Conservation (phyloP, 1,140 invertebrate genomes). For the Hyposmocoma kahamanoa region DNA sequence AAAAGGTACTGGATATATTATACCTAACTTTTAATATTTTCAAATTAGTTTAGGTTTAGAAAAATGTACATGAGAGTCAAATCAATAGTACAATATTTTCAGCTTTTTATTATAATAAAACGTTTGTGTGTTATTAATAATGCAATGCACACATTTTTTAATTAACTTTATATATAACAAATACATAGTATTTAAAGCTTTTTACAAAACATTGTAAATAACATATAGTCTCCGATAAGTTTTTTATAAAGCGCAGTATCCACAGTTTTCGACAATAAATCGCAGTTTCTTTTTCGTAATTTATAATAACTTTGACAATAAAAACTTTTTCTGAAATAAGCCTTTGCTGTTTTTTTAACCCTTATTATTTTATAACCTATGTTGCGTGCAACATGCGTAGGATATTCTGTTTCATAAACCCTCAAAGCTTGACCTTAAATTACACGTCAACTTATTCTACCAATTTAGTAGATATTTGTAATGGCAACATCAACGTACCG, state of each 20-base stretch:
- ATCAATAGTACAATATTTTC: too few relatives aligned
- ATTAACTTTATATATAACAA: conserved; percentile 5
- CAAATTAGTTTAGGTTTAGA: too few relatives aligned
- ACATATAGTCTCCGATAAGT: conserved; percentile 22
- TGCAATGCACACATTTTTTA: conserved; percentile 18
- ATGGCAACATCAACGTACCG: too few relatives aligned
- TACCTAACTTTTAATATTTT: too few relatives aligned
- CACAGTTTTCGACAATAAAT: conserved; percentile 32
- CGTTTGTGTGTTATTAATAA: neutral
- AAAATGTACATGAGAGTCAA: too few relatives aligned
- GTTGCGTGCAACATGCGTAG: neutral
- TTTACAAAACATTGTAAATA: conserved; percentile 32
- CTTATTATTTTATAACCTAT: neutral
- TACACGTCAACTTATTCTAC: too few relatives aligned
- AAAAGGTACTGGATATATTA: too few relatives aligned
- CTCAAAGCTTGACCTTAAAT: too few relatives aligned
- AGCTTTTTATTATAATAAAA: neutral
- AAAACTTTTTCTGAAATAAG: conserved; percentile 52
- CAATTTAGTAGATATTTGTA: too few relatives aligned
- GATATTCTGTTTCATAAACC: neutral
- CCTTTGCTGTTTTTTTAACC: neutral
- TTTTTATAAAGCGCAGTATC: neutral
- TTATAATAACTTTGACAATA: conserved; percentile 58
- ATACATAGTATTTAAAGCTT: conserved; percentile 20
- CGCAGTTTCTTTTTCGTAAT: conserved; percentile 60